Evolutionary conservation across 1,140 invertebrate species (phyloP).

Genomic region (Chelonus insularis): DNA sequence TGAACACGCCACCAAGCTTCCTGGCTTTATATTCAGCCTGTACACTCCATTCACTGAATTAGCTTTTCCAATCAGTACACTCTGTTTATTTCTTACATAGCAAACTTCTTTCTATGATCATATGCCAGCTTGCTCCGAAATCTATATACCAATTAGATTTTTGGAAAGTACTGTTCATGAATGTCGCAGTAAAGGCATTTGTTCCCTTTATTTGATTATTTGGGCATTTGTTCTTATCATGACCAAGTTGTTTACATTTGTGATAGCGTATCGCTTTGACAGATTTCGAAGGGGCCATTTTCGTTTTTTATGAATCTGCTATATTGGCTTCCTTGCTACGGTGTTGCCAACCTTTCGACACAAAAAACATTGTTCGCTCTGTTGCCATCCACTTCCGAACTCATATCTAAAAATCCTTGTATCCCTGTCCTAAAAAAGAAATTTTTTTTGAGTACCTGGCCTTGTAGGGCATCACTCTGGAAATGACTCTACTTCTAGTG

Average conservation of each 20-base stretch:
- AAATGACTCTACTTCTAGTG: no score
- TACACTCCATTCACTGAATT: not conserved
- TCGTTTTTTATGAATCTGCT: no score
- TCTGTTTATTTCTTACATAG: not conserved
- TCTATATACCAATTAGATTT: slow-evolving; percentile 40
- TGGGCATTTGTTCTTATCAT: slow-evolving; percentile 10
- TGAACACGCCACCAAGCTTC: not conserved
- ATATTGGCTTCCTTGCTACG: no score
- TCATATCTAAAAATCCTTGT: no score
- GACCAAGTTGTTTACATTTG: slow-evolving; percentile 2
- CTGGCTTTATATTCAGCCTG: not conserved
- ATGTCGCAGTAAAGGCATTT: slow-evolving; percentile 1
- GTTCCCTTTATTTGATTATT: not conserved
- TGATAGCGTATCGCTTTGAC: slow-evolving; percentile 4
- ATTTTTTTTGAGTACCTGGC: no score
- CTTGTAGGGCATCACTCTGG: no score
- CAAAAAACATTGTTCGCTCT: no score
- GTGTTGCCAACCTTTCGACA: no score
- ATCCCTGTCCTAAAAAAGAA: no score
- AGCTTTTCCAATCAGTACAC: not conserved
- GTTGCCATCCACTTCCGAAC: no score
- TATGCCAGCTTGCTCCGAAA: slow-evolving; percentile 39
- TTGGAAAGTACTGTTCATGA: slow-evolving; percentile 2
- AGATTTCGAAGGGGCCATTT: no score
- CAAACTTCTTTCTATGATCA: slow-evolving; percentile 33